A percentile compares a stretch with the other conserved stretches of the same genome.
Conservation (phyloP, 2,797 vertebrate species). For the Neosilurus hyrtlii region DNA sequence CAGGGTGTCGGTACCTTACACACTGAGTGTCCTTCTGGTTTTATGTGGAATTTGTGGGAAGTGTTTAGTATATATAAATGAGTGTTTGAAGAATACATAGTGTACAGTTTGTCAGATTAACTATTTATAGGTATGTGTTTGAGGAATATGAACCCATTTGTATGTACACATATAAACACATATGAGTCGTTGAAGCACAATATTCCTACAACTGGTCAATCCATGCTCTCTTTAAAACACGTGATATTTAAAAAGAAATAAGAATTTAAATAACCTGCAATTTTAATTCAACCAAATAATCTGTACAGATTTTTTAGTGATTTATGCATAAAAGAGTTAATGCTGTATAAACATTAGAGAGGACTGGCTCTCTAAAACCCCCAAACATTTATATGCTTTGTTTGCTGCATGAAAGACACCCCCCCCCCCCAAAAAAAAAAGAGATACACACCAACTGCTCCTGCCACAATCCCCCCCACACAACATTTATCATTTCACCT, state of each 20-base stretch:
- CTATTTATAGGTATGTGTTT: too few species aligned
- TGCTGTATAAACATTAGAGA: not conserved
- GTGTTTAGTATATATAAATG: too few species aligned
- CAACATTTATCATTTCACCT: slow-evolving; percentile 40
- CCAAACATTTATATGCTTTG: not conserved
- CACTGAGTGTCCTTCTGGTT: too few species aligned
- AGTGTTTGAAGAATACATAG: too few species aligned
- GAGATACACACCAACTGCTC: slow-evolving; percentile 2
- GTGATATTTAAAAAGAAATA: not conserved
- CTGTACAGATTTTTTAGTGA: not conserved
- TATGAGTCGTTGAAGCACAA: too few species aligned
- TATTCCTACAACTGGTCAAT: not conserved
- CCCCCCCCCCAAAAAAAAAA: slow-evolving; percentile 25
- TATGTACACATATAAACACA: too few species aligned
- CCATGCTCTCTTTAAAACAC: not conserved
- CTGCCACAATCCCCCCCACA: slow-evolving; percentile 14
- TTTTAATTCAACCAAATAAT: not conserved
- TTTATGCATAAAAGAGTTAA: not conserved
- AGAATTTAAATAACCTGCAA: not conserved
- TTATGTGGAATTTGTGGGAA: too few species aligned
- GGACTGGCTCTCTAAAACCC: not conserved
- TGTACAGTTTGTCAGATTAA: too few species aligned
- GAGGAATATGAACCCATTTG: too few species aligned
- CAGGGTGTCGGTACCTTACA: too few species aligned
- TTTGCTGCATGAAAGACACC: not conserved